Conservation (phyloP, 2,797 vertebrate species). For the Melanotaenia maccullochi region DNA sequence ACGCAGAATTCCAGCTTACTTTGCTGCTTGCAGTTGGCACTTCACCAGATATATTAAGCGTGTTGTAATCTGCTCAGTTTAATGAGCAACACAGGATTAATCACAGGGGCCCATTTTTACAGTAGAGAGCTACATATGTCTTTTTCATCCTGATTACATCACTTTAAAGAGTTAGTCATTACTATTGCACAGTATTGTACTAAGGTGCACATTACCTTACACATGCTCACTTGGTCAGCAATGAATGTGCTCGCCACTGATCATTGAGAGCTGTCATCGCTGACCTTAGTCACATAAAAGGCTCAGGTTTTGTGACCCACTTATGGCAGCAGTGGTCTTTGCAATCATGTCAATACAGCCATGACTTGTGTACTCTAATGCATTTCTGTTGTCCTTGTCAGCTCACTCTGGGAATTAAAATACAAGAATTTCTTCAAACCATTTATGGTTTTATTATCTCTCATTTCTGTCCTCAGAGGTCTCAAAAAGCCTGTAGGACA, state of each 20-base stretch:
- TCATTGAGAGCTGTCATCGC: background rate
- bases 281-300: slow-evolving; percentile 11
- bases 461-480: slow-evolving; percentile 44
- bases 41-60: slow-evolving; percentile 6
- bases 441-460: slow-evolving; percentile 46
- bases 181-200: background rate
- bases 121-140: background rate
- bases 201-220: background rate
- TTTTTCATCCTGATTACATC: slow-evolving; percentile 5
- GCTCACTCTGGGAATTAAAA: slow-evolving; percentile 22
- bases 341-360: slow-evolving; percentile 28
- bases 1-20: background rate
- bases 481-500: slow-evolving; percentile 40
- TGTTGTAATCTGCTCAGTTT: slow-evolving; percentile 21
- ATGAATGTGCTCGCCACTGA: background rate
- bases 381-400: background rate
- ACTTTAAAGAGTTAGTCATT: background rate
- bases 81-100: slow-evolving; percentile 7
- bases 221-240: background rate
- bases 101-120: slow-evolving; percentile 3
- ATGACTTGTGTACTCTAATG: slow-evolving; percentile 23
- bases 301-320: slow-evolving; percentile 54
- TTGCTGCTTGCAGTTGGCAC: background rate
- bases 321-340: slow-evolving; percentile 31
- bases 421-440: slow-evolving; percentile 22